Conservation (phyloP, 2,888 invertebrate genomes). For the Lasioglossum figueresi region DNA sequence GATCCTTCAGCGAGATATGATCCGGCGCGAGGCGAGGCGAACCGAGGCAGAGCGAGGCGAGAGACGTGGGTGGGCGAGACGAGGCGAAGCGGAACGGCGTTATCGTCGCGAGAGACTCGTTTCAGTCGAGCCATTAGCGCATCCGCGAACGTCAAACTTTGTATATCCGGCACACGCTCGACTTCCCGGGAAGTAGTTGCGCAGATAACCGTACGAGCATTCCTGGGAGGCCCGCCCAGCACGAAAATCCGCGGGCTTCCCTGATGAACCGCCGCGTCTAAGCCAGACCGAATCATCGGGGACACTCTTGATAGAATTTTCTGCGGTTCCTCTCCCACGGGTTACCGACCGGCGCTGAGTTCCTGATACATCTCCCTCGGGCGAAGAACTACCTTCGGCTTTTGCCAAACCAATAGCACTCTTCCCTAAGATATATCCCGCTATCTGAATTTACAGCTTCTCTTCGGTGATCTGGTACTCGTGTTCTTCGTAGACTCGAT, state of each 20-base stretch:
- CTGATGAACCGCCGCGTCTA: conserved; percentile 32
- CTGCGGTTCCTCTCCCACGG: not conserved
- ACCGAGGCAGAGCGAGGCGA: conserved; percentile 36
- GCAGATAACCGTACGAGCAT: conserved; percentile 55
- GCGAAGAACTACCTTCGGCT: not conserved
- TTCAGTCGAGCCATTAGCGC: conserved; percentile 68
- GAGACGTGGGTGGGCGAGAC: conserved; percentile 3
- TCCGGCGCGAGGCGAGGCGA: conserved; percentile 52
- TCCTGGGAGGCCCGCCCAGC: conserved; percentile 7
- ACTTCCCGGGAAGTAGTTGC: conserved; percentile 54
- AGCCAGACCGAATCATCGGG: not conserved
- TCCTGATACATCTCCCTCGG: not conserved
- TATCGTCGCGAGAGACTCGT: conserved; percentile 67
- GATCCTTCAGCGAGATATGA: conserved; percentile 68
- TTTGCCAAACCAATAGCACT: not conserved
- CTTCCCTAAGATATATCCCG: not conserved
- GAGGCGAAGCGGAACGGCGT: conserved; percentile 54
- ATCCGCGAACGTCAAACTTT: conserved; percentile 69
- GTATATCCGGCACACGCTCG: conserved; percentile 59
- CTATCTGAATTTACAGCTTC: not conserved
- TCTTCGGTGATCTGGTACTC: not conserved
- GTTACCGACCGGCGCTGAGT: not conserved
- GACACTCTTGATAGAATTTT: conserved; percentile 24
- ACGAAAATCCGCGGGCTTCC: conserved; percentile 26
- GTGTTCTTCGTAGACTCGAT: not conserved